A percentile compares a stretch with the other conserved stretches of the same genome.
These are phyloP conservation scores for Sternarchorhynchus goeldii DNA, from an alignment of 2,797 vertebrate species.

Conservation along the genomic window DNA sequence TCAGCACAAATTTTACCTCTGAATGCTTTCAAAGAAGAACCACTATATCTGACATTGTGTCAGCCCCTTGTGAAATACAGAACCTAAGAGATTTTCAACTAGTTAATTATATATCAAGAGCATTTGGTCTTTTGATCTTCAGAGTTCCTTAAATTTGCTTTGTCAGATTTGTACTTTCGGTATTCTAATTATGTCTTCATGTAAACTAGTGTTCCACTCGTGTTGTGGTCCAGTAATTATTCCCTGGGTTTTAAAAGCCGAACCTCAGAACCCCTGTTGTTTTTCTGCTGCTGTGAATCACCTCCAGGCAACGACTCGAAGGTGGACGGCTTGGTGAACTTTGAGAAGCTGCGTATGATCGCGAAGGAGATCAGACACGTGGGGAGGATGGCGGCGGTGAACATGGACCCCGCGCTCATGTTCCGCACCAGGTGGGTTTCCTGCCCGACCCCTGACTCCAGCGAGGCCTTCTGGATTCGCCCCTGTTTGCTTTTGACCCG, in stretches of 20 bases:
- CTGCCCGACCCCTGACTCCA: not conserved
- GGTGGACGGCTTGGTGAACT: conserved; percentile 97
- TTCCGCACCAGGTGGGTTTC: conserved; percentile 88
- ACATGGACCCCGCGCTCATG: conserved; percentile 99
- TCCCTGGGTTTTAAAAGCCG: too few relatives aligned
- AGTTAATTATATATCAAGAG: too few relatives aligned
- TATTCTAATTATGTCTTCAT: too few relatives aligned
- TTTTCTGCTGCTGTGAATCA: too few relatives aligned
- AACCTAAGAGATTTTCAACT: too few relatives aligned
- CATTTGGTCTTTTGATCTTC: too few relatives aligned
- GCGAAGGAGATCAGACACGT: conserved; percentile 98
- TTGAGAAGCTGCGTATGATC: conserved; percentile 98
- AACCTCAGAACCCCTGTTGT: too few relatives aligned
- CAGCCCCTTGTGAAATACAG: not conserved
- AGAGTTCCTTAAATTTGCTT: too few relatives aligned
- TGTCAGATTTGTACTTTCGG: too few relatives aligned
- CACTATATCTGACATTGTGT: not conserved
- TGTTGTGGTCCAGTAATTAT: too few relatives aligned
- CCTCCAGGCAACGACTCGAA: conserved; percentile 94
- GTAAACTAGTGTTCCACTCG: too few relatives aligned
- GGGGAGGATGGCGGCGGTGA: conserved; percentile 96
- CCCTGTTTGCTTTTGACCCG: not conserved
- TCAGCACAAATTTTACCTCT: too few relatives aligned
- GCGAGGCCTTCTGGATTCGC: not conserved
- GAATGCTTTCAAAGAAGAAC: not conserved